Evolutionary conservation across 2,113 vertebrate species (phyloP).

Genomic region (Ailuropoda melanoleuca): DNA sequence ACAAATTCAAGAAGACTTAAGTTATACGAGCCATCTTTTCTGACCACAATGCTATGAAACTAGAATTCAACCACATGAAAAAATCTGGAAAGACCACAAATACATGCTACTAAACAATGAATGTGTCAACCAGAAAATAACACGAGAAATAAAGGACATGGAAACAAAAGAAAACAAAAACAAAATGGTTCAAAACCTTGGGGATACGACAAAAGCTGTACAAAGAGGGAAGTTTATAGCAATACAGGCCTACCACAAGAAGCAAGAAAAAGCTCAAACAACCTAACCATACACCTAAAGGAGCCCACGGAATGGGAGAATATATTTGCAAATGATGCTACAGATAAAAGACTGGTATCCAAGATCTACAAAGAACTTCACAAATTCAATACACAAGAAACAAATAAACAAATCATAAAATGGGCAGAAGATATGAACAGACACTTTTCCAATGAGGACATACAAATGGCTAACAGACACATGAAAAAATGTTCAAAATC

Average conservation of each 20-base stretch:
- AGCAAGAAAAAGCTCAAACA: not conserved
- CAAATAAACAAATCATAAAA: too few species aligned
- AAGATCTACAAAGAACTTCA: too few species aligned
- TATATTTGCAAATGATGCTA: too few species aligned
- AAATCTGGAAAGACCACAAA: not conserved
- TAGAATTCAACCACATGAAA: not conserved
- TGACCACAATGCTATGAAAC: not conserved
- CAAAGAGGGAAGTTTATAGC: not conserved
- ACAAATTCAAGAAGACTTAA: not conserved
- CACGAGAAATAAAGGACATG: not conserved
- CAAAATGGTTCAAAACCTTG: not conserved
- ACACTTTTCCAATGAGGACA: too few species aligned
- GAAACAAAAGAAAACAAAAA: not conserved
- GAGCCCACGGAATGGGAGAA: not conserved
- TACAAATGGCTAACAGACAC: too few species aligned
- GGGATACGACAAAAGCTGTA: not conserved
- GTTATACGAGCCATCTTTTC: not conserved
- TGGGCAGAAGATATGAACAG: too few species aligned
- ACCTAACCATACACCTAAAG: not conserved
- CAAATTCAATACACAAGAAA: too few species aligned
- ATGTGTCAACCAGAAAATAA: not conserved
- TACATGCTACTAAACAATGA: not conserved
- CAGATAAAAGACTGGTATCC: too few species aligned
- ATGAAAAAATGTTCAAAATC: too few species aligned
- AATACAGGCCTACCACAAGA: not conserved